phyloP scores from a whole-genome alignment of 2,113 vertebrate species.

The Pitta sordida region DNA sequence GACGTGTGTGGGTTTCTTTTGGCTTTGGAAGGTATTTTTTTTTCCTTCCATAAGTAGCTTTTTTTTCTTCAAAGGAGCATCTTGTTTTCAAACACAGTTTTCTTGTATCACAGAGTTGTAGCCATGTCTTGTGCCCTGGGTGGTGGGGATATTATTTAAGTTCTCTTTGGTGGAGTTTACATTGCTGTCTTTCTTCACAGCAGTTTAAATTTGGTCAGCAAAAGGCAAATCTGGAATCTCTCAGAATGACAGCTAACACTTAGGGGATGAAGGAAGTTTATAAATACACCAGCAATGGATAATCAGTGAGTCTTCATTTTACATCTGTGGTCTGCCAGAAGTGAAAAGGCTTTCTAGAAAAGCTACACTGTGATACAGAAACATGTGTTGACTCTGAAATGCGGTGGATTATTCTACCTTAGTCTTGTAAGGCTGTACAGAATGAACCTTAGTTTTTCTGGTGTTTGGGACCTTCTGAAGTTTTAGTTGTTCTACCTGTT shows the following conservation, averaged over 20 bases:
- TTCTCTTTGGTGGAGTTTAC: background rate
- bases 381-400: background rate
- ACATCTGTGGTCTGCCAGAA: background rate
- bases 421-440: background rate
- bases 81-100: background rate
- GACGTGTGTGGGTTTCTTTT: background rate
- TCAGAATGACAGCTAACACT: conserved; percentile 15
- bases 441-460: background rate
- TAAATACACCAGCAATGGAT: background rate
- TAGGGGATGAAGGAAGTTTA: conserved; percentile 29
- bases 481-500: background rate
- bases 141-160: background rate
- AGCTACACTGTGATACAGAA: background rate
- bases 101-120: background rate
- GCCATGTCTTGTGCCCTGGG: background rate
- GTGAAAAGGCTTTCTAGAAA: background rate
- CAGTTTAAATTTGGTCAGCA: conserved; percentile 6
- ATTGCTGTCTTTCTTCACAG: background rate
- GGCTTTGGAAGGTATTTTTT: background rate
- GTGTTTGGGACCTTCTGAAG: background rate
- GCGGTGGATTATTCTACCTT: background rate
- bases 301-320: background rate
- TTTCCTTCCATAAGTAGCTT: background rate
- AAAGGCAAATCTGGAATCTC: conserved; percentile 6
- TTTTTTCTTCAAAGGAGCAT: background rate